Base-by-base conservation (phyloP, 2,888 invertebrate species). In the Megamerina dolium region DNA sequence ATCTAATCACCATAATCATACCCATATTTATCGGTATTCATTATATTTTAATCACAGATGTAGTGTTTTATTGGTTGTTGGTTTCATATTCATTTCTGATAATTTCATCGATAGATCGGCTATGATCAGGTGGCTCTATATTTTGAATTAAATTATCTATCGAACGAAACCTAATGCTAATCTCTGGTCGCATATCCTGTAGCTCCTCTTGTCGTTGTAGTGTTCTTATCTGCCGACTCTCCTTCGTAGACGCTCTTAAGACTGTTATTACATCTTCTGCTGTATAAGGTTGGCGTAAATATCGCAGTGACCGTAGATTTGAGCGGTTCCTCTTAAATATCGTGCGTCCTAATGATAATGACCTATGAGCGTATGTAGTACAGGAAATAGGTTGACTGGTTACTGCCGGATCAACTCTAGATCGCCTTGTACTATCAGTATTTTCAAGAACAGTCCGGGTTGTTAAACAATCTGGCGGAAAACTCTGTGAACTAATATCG, bases 41-140 rank as follows among this genome's bases (percentile, higher is more conserved):
- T n/a, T n/a, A 20, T 21, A 17, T 37, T 37, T 43, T 37, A 34
- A 43, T 43, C 43, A 43, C 43, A 43, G 43, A 43, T 37, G 33
- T 43, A 43, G 32, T 43, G 38, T 38, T 34, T 43, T 26, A 33
- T 18, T 19, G 27, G 21, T 38, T 37, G 33, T 34, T 38, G 16
- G 3, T n/a, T 5, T 29, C 14, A 9, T 13, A 8, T 13, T 3
- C 26, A n/a, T 23, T 31, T n/a, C 5, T n/a, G n/a, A n/a, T n/a
- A n/a, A n/a, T n/a, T n/a, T n/a, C n/a, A n/a, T n/a, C n/a, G n/a
- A n/a, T n/a, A n/a, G n/a, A n/a, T n/a, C n/a, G n/a, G n/a, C 43
- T 43, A 14, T 38, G 43, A 16, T 33, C 43, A 16, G 38, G 32
- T 8, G 43, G 43, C 17, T 37, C 43, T 4, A 37, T 38, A 33